phyloP scores from a whole-genome alignment of 2,113 vertebrate species.

The Ptyas mucosa region DNA sequence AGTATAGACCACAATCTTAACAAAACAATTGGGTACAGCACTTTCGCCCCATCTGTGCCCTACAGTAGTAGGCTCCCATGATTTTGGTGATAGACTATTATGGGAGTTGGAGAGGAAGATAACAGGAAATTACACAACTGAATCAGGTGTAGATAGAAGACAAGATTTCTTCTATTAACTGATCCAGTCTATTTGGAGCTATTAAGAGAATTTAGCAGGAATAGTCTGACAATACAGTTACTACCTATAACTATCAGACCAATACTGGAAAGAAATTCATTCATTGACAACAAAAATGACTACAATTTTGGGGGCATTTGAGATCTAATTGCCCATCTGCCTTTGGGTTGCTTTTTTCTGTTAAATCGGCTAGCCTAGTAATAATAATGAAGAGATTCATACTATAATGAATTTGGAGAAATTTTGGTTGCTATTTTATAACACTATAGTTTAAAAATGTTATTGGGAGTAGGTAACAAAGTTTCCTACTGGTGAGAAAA shows the following conservation, averaged over 20 bases:
- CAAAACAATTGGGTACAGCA: not conserved
- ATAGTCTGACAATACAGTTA: not conserved
- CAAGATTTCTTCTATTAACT: not conserved
- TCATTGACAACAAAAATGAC: no score
- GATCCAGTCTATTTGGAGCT: not conserved
- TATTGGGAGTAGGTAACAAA: no score
- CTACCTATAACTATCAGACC: no score
- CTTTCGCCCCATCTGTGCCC: not conserved
- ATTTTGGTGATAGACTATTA: not conserved
- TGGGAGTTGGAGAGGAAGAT: not conserved
- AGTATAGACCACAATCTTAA: not conserved
- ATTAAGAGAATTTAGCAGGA: not conserved
- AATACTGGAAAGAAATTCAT: no score
- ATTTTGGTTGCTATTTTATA: no score
- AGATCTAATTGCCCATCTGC: no score
- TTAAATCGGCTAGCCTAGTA: no score
- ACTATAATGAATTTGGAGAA: no score
- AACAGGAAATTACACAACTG: not conserved
- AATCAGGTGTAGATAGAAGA: not conserved
- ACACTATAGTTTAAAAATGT: no score
- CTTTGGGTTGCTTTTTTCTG: no score
- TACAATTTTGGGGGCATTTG: no score
- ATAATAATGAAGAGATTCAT: no score
- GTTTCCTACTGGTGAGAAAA: not conserved
- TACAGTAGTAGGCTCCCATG: not conserved